A percentile compares a stretch with the other conserved stretches of the same genome.
phyloP scores from a whole-genome alignment of 2,797 vertebrate genomes.

The Euphonia xanthogaster region DNA sequence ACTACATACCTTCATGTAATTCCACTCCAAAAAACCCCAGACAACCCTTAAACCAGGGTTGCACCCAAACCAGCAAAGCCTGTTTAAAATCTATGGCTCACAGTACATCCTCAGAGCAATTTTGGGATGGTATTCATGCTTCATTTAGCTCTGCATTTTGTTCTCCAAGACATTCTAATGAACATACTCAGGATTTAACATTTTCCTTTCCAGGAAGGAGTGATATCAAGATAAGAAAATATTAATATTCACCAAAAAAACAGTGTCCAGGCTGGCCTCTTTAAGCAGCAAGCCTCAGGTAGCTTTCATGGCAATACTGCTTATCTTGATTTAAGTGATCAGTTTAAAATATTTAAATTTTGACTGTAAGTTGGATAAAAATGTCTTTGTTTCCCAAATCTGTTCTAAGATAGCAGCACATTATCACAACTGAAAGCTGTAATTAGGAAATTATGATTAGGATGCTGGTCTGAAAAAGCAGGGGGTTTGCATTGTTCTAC shows the following conservation, averaged over 20 bases:
- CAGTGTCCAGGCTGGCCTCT: not conserved
- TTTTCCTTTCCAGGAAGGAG: not conserved
- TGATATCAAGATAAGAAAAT: not conserved
- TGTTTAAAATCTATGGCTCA: not conserved
- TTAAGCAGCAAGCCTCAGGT: not conserved
- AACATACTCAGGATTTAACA: not conserved
- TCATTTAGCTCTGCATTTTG: constrained; percentile 29
- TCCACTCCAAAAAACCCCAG: not conserved
- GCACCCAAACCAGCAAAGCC: not conserved
- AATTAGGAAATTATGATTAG: not conserved
- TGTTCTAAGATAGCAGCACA: not conserved
- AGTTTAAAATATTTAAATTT: not conserved
- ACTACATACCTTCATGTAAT: not conserved
- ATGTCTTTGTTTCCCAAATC: not conserved
- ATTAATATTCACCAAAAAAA: not conserved
- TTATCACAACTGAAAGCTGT: not conserved
- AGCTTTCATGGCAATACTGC: not conserved
- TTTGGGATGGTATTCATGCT: constrained; percentile 26
- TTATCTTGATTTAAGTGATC: not conserved
- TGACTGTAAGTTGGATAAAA: not conserved
- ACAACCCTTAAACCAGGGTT: not conserved
- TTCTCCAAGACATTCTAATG: constrained; percentile 10
- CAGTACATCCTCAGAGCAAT: not conserved
- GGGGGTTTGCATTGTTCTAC: not conserved
- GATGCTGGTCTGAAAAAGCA: not conserved